phyloP scores from a whole-genome alignment of 1,140 invertebrate species.

The Cryptotermes secundus region DNA sequence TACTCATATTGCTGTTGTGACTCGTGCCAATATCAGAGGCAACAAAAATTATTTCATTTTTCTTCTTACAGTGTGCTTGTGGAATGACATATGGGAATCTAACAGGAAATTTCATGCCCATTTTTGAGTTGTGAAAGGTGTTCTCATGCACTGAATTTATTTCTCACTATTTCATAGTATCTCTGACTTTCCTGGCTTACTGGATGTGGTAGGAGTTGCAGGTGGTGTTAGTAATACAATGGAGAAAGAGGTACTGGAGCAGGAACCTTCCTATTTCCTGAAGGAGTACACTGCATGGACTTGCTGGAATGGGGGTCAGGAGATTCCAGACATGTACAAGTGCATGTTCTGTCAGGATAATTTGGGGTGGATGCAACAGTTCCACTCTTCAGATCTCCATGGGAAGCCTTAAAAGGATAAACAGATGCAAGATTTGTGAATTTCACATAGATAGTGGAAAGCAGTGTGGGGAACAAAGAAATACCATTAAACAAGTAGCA shows the following conservation, averaged over 20 bases:
- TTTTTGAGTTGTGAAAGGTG: conserved; percentile 44
- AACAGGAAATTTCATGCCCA: conserved; percentile 40
- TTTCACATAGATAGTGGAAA: too few relatives aligned
- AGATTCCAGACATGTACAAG: neutral
- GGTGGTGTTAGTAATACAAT: conserved; percentile 40
- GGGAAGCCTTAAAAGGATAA: neutral
- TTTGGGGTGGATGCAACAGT: neutral
- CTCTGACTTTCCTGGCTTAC: conserved; percentile 4
- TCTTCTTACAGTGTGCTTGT: conserved; percentile 38
- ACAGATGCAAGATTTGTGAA: too few relatives aligned
- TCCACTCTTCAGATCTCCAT: neutral
- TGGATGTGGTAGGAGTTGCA: conserved; percentile 36
- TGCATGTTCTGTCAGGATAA: neutral
- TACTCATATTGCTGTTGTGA: conserved; percentile 37
- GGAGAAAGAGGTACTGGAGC: conserved; percentile 38
- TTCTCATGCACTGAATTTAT: conserved; percentile 50
- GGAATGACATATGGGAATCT: conserved; percentile 40
- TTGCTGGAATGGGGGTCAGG: neutral
- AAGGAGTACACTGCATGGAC: conserved; percentile 28
- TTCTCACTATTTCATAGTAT: conserved; percentile 43
- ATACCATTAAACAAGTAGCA: too few relatives aligned
- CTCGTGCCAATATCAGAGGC: conserved; percentile 36
- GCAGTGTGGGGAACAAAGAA: too few relatives aligned
- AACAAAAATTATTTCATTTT: conserved; percentile 35
- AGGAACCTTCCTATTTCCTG: neutral